Evolutionary conservation across 2,113 vertebrate genomes (phyloP), one percentile per base, ranked within the genome.

Genomic region (Peromyscus polionotus): DNA sequence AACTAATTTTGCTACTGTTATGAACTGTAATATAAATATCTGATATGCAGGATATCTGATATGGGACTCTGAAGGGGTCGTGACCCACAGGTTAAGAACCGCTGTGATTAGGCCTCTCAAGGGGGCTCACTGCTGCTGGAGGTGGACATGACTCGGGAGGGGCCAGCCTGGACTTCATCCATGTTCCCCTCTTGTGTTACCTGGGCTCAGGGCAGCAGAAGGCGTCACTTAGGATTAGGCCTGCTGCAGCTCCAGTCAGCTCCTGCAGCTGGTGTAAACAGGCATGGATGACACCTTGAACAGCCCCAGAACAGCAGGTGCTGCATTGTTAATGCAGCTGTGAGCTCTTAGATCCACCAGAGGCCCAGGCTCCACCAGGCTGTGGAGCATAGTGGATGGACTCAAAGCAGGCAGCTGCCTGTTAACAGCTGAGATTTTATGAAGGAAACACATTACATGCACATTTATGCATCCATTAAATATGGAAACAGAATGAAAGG

Each of bases 201-300:
- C 36, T 17, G 33, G 17, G 51, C 20, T 81, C 28, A 19, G 31
- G 54, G 17, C 10, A 51, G 63, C 85, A 68, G 42, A 17, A 67
- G 61, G 4, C 2, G 0, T 22, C 14, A 7, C 7, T n/a, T 4
- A 0, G 36, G 68, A 13, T 0, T 42, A 2, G 68, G 54, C 36
- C 1, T 3, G 2, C 31, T 42, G 57, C 22, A 83, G 11, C 24
- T 31, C 68, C n/a, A 11, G 31, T 0, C 14, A 33, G 20, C 3
- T 88, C 10, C 63, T 3, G 48, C 0, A 13, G 59, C 48, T 3
- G 48, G 73, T 75, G 0, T 12, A 12, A 57, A 57, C 2, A 1
- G 0, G 8, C n/a, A 20, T 20, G 17, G 80, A 11, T 14, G 81
- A 4, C 36, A 19, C 39, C 85, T 20, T 72, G 36, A 39, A 20